A percentile compares a stretch with the other conserved stretches of the same genome.
phyloP scores from a whole-genome alignment of 2,113 vertebrate species.

The Typhlomys cinereus region DNA sequence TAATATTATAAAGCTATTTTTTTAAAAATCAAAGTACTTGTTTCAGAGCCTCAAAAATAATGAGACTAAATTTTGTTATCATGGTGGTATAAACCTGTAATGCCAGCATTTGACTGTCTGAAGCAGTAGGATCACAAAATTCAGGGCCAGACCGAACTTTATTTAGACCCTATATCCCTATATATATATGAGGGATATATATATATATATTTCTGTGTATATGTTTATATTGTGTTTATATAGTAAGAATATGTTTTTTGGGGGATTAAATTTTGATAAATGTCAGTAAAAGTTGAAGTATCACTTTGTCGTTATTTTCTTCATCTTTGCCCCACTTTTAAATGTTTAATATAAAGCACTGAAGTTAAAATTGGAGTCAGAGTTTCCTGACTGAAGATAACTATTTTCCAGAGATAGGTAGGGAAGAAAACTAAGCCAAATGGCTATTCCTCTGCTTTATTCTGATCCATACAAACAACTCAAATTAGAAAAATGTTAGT shows the following conservation, averaged over 20 bases:
- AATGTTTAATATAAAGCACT: neutral
- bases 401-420: constrained; percentile 1
- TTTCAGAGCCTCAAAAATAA: constrained; percentile 6
- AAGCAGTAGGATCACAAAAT: neutral
- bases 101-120: neutral
- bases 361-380: constrained; percentile 14
- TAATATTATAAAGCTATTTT: neutral
- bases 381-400: constrained; percentile 4
- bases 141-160: neutral
- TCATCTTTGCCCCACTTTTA: too few species aligned
- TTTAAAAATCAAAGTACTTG: neutral
- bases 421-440: neutral
- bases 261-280: neutral
- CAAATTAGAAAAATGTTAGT: neutral
- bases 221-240: too few species aligned
- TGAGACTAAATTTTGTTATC: neutral
- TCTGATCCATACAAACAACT: neutral
- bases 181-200: too few species aligned
- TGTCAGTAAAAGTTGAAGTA: neutral
- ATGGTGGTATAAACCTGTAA: neutral
- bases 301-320: neutral
- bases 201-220: too few species aligned
- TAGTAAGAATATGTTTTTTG: neutral
- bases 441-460: neutral
- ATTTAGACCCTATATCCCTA: too few species aligned